phyloP scores from a whole-genome alignment of 2,113 vertebrate genomes.

The Trochalopteron elliotii region DNA sequence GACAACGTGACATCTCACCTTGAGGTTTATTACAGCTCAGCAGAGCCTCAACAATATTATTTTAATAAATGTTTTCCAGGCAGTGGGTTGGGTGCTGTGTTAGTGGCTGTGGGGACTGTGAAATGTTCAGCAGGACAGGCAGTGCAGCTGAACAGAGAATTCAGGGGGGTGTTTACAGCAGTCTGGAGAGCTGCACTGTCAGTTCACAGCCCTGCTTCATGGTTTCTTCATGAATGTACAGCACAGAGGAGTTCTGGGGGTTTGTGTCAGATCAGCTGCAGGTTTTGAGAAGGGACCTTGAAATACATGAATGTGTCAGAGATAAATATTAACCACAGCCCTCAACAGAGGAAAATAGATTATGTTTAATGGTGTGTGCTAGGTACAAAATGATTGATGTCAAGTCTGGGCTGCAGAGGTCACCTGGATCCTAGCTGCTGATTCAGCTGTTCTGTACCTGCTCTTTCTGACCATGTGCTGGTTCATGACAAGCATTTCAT shows the following conservation, averaged over 20 bases:
- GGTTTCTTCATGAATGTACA: neutral
- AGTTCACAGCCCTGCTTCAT: accelerated
- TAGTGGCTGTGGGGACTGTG: neutral
- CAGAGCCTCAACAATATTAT: neutral
- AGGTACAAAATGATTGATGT: neutral
- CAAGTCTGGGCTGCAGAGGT: neutral
- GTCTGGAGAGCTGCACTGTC: neutral
- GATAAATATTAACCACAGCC: conserved; percentile 34
- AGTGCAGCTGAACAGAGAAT: neutral
- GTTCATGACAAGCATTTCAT: neutral
- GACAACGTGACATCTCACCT: neutral
- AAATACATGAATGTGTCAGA: neutral
- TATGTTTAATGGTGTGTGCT: conserved; percentile 27
- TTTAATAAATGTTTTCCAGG: neutral
- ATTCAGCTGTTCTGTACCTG: neutral
- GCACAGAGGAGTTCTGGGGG: neutral
- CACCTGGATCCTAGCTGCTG: neutral
- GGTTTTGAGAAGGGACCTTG: neutral
- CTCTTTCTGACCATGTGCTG: neutral
- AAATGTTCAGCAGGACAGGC: neutral
- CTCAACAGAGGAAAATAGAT: neutral
- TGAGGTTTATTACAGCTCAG: neutral
- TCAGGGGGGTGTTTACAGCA: neutral
- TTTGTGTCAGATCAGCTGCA: neutral
- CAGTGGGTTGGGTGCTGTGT: neutral